Evolutionary conservation across 2,888 invertebrate genomes (phyloP), one percentile per base, ranked within the genome.

Genomic region (Cheilosia vernalis): DNA sequence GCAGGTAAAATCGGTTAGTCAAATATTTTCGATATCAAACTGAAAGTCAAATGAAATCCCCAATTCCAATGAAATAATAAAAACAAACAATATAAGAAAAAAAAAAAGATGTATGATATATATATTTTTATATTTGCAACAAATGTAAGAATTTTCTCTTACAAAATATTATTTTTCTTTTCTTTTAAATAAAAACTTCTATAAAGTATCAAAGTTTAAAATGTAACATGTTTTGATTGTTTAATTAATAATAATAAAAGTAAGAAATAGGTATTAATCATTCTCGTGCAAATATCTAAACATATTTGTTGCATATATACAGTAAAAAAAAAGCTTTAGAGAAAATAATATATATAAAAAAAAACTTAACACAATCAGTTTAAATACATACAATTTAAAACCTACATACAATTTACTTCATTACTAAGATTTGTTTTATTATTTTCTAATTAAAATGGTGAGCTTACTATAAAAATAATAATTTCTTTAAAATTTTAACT

Each of bases 161-260:
- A 72, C 37, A 79, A 51, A 24, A 27, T 24, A 19, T 60, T 60
- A 17, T 53, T 58, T 64, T 56, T 21, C 53, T 21, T 64, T 67
- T 60, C 7, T 44, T 79, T 64, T 70, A 80, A 66, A 66, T 55
- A 58, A 76, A 76, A 78, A 74, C 42, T 55, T 73, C 37, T 78
- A 73, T 37, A 64, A 83, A 85, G 81, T 80, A 80, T 79, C 72
- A 77, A 79, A 86, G 37, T 73, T 87, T 84, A 79, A 1, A 81
- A 74, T 37, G 9, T 47, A 87, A 87, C 76, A 83, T 60, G 40
- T 55, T 77, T 63, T 47, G 33, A 60, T 64, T 77, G 61, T 27
- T 53, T 72, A 51, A 10, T 55, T 63, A 58, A 74, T 73, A 74
- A 73, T 69, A 76, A 74, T 63, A 87, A 78, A 85, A 82, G 73